Percentiles rank a stretch among this genome's conserved stretches.
Evolutionary conservation across 2,888 invertebrate species (phyloP).

Genomic region (Lasioglossum calceatum): DNA sequence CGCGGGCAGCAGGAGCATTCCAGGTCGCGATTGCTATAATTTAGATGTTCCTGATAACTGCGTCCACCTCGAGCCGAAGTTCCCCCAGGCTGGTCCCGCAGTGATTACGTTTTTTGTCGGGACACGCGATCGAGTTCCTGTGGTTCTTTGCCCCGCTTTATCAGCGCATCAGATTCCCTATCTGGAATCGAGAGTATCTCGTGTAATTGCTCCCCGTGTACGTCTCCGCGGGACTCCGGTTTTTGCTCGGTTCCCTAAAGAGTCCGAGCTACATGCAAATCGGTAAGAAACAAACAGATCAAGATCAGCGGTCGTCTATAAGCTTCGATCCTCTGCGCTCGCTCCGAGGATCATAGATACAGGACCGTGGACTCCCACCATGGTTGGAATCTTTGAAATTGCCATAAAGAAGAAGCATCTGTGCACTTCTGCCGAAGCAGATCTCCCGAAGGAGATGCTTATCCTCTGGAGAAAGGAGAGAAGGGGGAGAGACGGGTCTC

Average conservation of each 20-base stretch:
- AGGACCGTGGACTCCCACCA: not conserved
- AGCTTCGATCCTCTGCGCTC: constrained; percentile 53
- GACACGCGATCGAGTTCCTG: constrained; percentile 25
- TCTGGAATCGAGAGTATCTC: constrained; percentile 54
- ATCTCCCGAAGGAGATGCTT: constrained; percentile 28
- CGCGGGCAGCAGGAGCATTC: not conserved
- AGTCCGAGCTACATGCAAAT: constrained; percentile 66
- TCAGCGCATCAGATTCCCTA: constrained; percentile 50
- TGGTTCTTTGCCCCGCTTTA: constrained; percentile 27
- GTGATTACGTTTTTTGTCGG: constrained; percentile 6
- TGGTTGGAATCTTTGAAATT: constrained; percentile 47
- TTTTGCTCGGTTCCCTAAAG: constrained; percentile 54
- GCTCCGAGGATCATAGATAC: constrained; percentile 4
- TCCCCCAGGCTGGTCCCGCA: not conserved
- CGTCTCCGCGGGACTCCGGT: constrained; percentile 47
- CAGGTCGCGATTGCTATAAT: constrained; percentile 20
- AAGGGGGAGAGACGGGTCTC: not conserved
- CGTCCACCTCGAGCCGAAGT: not conserved
- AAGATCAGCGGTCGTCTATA: constrained; percentile 63
- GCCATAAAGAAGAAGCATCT: constrained; percentile 2
- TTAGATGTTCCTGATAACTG: constrained; percentile 28
- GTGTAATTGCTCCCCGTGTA: constrained; percentile 65
- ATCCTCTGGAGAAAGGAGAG: constrained; percentile 17
- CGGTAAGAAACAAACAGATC: constrained; percentile 70
- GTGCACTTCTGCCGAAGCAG: not conserved